Percentiles rank a stretch among this genome's conserved stretches.
These are phyloP conservation scores for Sinocyclocheilus rhinocerous DNA, from an alignment of 2,113 vertebrate species.

Conservation along the genomic window DNA sequence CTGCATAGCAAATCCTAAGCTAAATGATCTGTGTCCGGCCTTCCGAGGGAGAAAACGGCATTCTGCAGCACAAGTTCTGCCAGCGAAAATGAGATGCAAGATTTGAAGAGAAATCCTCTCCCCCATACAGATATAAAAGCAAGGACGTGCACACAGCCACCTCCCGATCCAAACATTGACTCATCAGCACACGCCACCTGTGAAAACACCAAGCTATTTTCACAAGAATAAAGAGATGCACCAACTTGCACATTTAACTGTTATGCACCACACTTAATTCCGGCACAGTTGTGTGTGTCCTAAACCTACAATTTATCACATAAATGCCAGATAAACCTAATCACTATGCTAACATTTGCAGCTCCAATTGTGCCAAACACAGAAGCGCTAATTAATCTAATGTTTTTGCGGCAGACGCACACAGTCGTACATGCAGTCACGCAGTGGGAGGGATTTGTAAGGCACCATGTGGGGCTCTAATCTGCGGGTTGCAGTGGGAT, in stretches of 20 bases:
- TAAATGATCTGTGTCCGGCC: slow-evolving; percentile 42
- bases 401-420: slow-evolving; percentile 37
- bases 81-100: slow-evolving; percentile 27
- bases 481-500: slow-evolving; percentile 37
- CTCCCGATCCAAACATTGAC: slow-evolving; percentile 23
- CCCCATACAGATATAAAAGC: slow-evolving; percentile 7
- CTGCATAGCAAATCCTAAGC: slow-evolving; percentile 38
- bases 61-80: slow-evolving; percentile 28
- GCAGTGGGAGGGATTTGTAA: slow-evolving; percentile 34
- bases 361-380: slow-evolving; percentile 42
- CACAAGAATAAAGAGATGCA: slow-evolving; percentile 23
- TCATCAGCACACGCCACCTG: slow-evolving; percentile 33
- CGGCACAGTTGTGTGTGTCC: neutral
- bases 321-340: slow-evolving; percentile 41
- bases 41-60: neutral
- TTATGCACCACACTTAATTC: neutral
- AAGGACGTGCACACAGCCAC: neutral
- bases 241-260: neutral
- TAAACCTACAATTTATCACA: slow-evolving; percentile 32
- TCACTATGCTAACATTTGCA: slow-evolving; percentile 44
- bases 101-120: slow-evolving; percentile 32
- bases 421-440: slow-evolving; percentile 23
- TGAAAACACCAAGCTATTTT: slow-evolving; percentile 24
- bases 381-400: slow-evolving; percentile 46
- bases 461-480: slow-evolving; percentile 49